Evolutionary conservation across 1,140 invertebrate species (phyloP), one percentile per base, ranked within the genome.

Genomic region (Sarcophaga bullata): DNA sequence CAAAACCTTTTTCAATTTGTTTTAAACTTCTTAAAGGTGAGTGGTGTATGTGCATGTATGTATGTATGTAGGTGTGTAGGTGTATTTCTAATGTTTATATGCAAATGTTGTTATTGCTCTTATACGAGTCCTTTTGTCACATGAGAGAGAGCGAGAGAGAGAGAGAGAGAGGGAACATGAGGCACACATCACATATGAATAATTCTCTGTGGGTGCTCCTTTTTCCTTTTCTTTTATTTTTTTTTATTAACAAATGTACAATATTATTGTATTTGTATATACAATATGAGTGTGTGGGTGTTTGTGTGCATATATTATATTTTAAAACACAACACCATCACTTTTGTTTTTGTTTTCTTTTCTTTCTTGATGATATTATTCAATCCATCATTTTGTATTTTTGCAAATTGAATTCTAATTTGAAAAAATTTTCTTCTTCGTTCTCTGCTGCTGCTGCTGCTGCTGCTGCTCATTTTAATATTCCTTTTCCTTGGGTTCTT

Each of bases 301-400:
- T 37, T 37, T 4, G 6, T 58, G 54, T 58, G 15, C n/a, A 58
- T 58, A n/a, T 58, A n/a, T 15, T 13, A n/a, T 13, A 13, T 58
- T 13, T 58, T 58, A 58, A 52, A n/a, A n/a, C 15, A 62, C 84
- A 80, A 84, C 83, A 84, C 84, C 87, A 86, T 86, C 87, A 17
- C 86, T 87, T 84, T 85, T 85, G 86, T 86, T 87, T 86, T n/a
- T n/a, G n/a, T n/a, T n/a, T n/a, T n/a, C n/a, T n/a, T n/a, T n/a
- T n/a, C n/a, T n/a, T n/a, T 84, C 84, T 85, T 85, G 81, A 83
- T 83, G 83, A 88, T 88, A 88, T 88, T 88, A 88, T 87, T 88
- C 87, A 88, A 88, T 88, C 88, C 87, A 88, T 88, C 87, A 88
- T 86, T 88, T 88, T 88, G 82, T 80, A 83, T 83, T 78, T 78